Conservation (phyloP, 2,888 invertebrate genomes). For the Ormyrus pomaceus region DNA sequence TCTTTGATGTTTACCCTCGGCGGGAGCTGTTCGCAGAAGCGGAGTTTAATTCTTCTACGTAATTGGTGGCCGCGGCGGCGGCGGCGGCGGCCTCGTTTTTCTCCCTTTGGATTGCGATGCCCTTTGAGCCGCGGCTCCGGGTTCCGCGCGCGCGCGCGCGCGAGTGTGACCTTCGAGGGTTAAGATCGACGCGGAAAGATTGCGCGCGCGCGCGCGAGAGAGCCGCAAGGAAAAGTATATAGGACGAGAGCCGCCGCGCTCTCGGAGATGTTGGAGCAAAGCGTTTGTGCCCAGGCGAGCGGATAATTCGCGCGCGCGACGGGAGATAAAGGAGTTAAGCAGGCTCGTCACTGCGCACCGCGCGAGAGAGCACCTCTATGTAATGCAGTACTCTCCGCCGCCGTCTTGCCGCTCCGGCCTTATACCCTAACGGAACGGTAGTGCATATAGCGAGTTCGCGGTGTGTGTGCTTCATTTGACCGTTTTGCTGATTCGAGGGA, state of each 20-base stretch:
- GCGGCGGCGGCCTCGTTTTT: background rate
- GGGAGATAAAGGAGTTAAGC: slow-evolving; percentile 57
- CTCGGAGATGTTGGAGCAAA: slow-evolving; percentile 25
- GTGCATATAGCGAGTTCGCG: background rate
- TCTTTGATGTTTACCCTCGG: slow-evolving; percentile 52
- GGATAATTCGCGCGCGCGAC: slow-evolving; percentile 56
- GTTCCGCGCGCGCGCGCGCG: slow-evolving; percentile 32
- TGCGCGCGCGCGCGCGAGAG: background rate
- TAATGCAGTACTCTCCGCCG: background rate
- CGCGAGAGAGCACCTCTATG: background rate
- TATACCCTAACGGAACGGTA: slow-evolving; percentile 30
- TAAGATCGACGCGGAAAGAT: slow-evolving; percentile 45
- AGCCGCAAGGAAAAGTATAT: background rate
- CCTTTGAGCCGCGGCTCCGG: slow-evolving; percentile 37
- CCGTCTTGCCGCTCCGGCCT: background rate
- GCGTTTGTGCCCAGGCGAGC: slow-evolving; percentile 26
- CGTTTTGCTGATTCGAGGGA: slow-evolving; percentile 36
- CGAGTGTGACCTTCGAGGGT: background rate
- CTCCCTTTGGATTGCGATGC: background rate
- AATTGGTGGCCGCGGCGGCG: slow-evolving; percentile 36
- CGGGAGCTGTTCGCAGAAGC: background rate
- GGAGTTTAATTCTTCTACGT: slow-evolving; percentile 57
- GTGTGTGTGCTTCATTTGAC: slow-evolving; percentile 19
- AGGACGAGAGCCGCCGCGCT: slow-evolving; percentile 27
- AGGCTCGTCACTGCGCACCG: slow-evolving; percentile 51